Percentiles rank a stretch among this genome's conserved stretches.
These are phyloP conservation scores for Lucilia cuprina DNA, from an alignment of 1,140 invertebrate species.

Conservation along the genomic window DNA sequence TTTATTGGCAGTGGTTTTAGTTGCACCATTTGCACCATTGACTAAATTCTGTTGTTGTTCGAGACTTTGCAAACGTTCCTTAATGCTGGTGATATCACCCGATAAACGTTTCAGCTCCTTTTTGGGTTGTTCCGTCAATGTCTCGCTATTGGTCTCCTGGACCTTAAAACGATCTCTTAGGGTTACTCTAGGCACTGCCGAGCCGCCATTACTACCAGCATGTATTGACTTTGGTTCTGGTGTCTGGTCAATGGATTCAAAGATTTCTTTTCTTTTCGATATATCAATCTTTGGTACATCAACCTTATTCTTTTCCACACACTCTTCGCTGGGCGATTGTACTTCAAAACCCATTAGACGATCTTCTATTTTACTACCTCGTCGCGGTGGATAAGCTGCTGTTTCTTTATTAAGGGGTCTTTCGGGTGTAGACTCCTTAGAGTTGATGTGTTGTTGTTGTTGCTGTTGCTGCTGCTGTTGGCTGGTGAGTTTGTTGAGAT, in stretches of 20 bases:
- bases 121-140: slow-evolving; percentile 53
- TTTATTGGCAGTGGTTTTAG: slow-evolving; percentile 51
- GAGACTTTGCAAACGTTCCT: slow-evolving; percentile 70
- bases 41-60: slow-evolving; percentile 68
- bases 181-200: slow-evolving; percentile 46
- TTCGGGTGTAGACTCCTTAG: slow-evolving; percentile 35
- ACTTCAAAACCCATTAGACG: slow-evolving; percentile 59
- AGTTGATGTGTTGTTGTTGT: slow-evolving; percentile 38
- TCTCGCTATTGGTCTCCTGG: slow-evolving; percentile 40
- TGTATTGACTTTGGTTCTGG: slow-evolving; percentile 55
- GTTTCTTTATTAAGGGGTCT: neutral
- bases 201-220: slow-evolving; percentile 20
- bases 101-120: slow-evolving; percentile 66
- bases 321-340: slow-evolving; percentile 59
- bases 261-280: slow-evolving; percentile 80
- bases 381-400: slow-evolving; percentile 50
- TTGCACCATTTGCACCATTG: slow-evolving; percentile 45
- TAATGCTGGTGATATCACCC: slow-evolving; percentile 69
- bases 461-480: slow-evolving; percentile 39
- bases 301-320: slow-evolving; percentile 64
- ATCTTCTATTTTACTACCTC: slow-evolving; percentile 59
- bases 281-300: slow-evolving; percentile 81
- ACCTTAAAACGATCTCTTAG: slow-evolving; percentile 49
- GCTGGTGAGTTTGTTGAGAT: slow-evolving; percentile 16
- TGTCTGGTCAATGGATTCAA: slow-evolving; percentile 67